Conservation (phyloP, 1,140 invertebrate genomes). For the Amphibalanus amphitrite region DNA sequence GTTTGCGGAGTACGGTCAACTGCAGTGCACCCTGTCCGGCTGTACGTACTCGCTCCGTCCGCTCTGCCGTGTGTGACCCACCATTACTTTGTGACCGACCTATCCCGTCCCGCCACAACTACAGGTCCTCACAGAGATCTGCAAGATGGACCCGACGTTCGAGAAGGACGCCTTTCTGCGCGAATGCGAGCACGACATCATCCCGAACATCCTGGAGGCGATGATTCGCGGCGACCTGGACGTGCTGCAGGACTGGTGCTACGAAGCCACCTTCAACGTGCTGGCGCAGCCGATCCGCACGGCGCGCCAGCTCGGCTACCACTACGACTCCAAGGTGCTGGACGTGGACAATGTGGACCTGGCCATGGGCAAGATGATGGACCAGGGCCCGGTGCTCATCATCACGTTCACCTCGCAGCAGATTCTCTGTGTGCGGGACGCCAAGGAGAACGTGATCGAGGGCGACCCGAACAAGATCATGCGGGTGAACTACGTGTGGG, state of each 20-base stretch:
- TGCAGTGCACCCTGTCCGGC: too few species aligned
- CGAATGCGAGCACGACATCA: slow-evolving; percentile 89
- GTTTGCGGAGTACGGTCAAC: too few species aligned
- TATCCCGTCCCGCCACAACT: slow-evolving; percentile 79
- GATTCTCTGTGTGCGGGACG: slow-evolving; percentile 78
- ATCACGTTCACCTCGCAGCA: slow-evolving; percentile 93
- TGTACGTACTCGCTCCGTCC: too few species aligned
- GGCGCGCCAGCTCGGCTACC: slow-evolving; percentile 50
- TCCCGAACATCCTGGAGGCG: slow-evolving; percentile 95
- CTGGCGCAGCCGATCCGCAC: slow-evolving; percentile 75
- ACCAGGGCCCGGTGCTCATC: slow-evolving; percentile 92
- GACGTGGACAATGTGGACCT: slow-evolving; percentile 91
- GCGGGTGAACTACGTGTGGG: slow-evolving; percentile 91
- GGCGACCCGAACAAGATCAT: slow-evolving; percentile 91
- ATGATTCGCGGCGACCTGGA: slow-evolving; percentile 74
- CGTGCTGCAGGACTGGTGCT: slow-evolving; percentile 95
- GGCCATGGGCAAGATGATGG: slow-evolving; percentile 95
- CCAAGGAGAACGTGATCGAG: slow-evolving; percentile 69
- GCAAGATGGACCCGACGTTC: slow-evolving; percentile 90
- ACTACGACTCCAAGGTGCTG: slow-evolving; percentile 36
- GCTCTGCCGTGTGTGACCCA: too few species aligned
- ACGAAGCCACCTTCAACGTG: slow-evolving; percentile 87
- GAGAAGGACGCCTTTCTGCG: slow-evolving; percentile 71
- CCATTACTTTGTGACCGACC: too few species aligned
- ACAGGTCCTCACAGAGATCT: slow-evolving; percentile 94